phyloP scores from a whole-genome alignment of 1,140 invertebrate species.

The Aphelinus atriplicis region DNA sequence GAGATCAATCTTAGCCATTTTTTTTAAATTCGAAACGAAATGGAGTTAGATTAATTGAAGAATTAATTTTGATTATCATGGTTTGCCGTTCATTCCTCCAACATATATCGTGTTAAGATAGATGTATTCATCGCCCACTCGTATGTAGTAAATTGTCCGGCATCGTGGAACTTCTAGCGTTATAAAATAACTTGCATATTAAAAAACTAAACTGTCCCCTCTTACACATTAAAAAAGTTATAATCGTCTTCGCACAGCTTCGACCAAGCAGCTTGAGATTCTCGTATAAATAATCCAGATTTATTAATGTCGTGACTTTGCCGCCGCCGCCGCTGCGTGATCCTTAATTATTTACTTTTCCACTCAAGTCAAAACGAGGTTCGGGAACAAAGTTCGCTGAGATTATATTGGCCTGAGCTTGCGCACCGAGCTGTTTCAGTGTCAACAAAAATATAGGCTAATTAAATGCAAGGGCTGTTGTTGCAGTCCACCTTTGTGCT shows the following conservation, averaged over 20 bases:
- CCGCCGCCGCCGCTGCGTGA: not conserved
- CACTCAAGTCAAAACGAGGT: constrained; percentile 23
- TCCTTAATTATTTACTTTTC: constrained; percentile 36
- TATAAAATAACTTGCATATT: too few relatives aligned
- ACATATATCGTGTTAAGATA: too few relatives aligned
- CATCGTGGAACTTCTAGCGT: too few relatives aligned
- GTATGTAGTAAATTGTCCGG: too few relatives aligned
- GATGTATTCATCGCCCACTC: too few relatives aligned
- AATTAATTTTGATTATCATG: too few relatives aligned
- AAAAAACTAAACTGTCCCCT: too few relatives aligned
- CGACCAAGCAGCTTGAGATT: not conserved
- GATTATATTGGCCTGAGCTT: constrained; percentile 12
- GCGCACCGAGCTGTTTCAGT: not conserved
- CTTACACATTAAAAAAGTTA: constrained; percentile 4
- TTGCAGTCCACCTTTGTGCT: not conserved
- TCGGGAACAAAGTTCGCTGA: constrained; percentile 19
- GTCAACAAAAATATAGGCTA: constrained; percentile 32
- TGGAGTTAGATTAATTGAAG: too few relatives aligned
- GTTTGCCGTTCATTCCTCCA: too few relatives aligned
- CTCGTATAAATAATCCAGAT: constrained; percentile 9
- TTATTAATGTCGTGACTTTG: constrained; percentile 17
- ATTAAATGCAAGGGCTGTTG: constrained; percentile 7
- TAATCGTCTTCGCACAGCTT: not conserved
- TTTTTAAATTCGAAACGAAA: too few relatives aligned
- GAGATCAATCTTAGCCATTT: too few relatives aligned